Evolutionary conservation across 2,113 vertebrate species (phyloP).

Genomic region (Epinephelus moara): DNA sequence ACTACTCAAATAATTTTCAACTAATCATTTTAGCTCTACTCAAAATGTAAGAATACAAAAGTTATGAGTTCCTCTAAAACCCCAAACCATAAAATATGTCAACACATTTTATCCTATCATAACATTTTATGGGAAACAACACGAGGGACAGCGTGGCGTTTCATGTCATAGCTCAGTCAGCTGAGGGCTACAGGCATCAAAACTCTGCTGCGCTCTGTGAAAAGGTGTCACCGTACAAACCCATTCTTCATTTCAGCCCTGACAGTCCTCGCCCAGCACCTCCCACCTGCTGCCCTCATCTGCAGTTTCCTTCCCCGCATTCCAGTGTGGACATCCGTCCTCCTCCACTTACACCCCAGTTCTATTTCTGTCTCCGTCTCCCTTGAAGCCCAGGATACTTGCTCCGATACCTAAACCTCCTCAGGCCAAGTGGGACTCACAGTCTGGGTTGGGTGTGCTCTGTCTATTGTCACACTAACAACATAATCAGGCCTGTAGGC

Average conservation of each 20-base stretch:
- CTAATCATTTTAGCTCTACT: not conserved
- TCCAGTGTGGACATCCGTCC: constrained; percentile 77
- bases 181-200: not conserved
- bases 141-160: not conserved
- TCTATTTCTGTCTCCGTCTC: constrained; percentile 82
- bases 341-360: constrained; percentile 79
- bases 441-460: constrained; percentile 11
- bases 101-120: not conserved
- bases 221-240: constrained; percentile 56
- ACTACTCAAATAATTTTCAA: not conserved
- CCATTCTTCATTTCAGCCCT: constrained; percentile 57
- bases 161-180: constrained; percentile 12
- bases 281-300: constrained; percentile 62
- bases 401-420: constrained; percentile 48
- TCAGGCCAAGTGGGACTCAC: not conserved
- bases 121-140: constrained; percentile 23
- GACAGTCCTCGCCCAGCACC: constrained; percentile 32
- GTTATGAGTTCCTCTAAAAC: not conserved
- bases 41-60: not conserved
- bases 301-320: constrained; percentile 76
- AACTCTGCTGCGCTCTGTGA: constrained; percentile 28
- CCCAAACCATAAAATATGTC: constrained; percentile 9
- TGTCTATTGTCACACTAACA: constrained; percentile 24
- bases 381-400: constrained; percentile 60
- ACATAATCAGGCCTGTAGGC: constrained; percentile 26